Evolutionary conservation across 2,113 vertebrate species (phyloP).

Genomic region (Caretta caretta): DNA sequence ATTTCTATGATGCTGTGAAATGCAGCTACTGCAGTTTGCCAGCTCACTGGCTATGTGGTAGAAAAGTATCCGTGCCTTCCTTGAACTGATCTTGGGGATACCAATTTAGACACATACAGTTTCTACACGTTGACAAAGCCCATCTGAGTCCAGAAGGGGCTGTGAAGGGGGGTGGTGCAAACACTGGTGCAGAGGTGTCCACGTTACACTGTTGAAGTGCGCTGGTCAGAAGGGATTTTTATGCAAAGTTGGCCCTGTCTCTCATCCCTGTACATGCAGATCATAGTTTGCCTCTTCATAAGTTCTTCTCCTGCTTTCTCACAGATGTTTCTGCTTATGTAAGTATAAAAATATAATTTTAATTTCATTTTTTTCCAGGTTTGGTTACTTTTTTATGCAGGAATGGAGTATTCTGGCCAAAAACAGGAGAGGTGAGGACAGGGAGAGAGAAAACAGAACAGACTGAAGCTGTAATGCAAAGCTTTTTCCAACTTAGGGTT

Average conservation of each 20-base stretch:
- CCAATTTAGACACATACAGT: background rate
- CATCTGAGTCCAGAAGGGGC: background rate
- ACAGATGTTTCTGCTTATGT: conserved; percentile 34
- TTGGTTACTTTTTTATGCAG: background rate
- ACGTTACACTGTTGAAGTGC: background rate
- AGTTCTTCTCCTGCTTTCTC: conserved; percentile 30
- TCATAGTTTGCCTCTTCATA: background rate
- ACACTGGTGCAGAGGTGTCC: background rate
- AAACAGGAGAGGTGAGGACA: background rate
- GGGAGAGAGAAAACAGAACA: background rate
- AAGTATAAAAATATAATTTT: background rate
- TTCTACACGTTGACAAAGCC: background rate
- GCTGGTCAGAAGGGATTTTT: background rate
- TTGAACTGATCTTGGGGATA: background rate
- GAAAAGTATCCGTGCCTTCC: background rate
- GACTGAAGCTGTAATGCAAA: background rate
- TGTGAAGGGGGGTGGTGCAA: background rate
- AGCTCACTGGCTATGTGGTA: background rate
- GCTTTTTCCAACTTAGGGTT: background rate
- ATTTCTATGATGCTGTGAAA: background rate
- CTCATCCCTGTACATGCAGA: conserved; percentile 4
- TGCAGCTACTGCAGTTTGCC: background rate
- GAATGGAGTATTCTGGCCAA: background rate
- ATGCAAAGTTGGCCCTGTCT: background rate
- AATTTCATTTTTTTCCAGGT: background rate